Conservation (phyloP, 2,797 vertebrate species). For the Peromyscus attwateri region DNA sequence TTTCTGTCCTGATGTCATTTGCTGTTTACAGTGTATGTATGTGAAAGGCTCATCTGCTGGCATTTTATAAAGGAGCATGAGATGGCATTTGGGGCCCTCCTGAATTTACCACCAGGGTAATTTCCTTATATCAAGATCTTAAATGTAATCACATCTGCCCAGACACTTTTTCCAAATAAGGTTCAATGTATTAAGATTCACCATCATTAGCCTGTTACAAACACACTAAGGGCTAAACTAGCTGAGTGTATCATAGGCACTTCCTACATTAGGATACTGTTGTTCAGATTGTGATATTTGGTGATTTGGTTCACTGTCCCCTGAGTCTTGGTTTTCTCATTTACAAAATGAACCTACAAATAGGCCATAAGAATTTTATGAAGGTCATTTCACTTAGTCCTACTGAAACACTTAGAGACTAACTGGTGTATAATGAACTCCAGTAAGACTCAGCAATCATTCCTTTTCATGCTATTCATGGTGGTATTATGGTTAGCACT, state of each 20-base stretch:
- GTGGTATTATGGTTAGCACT: constrained; percentile 13
- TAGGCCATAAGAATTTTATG: constrained; percentile 23
- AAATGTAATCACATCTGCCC: neutral
- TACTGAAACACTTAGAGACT: constrained; percentile 34
- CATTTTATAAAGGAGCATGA: neutral
- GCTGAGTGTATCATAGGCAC: neutral
- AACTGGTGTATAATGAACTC: neutral
- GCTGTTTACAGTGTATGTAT: neutral
- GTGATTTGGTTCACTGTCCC: neutral
- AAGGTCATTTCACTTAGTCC: constrained; percentile 44
- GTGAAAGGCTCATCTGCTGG: neutral
- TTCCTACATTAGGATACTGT: neutral
- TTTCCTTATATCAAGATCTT: neutral
- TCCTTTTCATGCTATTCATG: neutral
- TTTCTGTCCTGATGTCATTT: neutral
- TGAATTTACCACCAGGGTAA: neutral
- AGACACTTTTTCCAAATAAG: neutral
- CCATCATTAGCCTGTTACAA: neutral
- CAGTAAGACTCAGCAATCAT: neutral
- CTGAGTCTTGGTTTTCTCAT: constrained; percentile 44
- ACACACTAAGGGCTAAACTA: neutral
- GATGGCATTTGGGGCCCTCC: neutral
- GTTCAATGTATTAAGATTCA: neutral
- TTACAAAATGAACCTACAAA: constrained; percentile 2
- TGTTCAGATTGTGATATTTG: neutral